Evolutionary conservation across 2,113 vertebrate species (phyloP), one percentile per base, ranked within the genome.

Genomic region (Enhydra lutris): DNA sequence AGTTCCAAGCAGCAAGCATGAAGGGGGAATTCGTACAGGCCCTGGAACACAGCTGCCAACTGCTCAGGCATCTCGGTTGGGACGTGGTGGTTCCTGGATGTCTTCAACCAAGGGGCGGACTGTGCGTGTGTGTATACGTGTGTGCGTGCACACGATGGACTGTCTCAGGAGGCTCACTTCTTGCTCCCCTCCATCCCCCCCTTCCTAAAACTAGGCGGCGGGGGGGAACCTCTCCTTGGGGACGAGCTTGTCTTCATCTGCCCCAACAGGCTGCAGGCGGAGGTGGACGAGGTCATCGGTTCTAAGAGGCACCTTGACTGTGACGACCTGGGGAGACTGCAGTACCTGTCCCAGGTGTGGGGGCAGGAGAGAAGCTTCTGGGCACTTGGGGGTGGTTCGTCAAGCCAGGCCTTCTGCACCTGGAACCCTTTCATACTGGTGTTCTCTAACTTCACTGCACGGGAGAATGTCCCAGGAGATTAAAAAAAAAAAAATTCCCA

Each of bases 241-340:
- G 67, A 55, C 1, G 52, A 92, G 39, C 65, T 24, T 17, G 5
- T 80, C 89, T 90, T 61, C 87, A 59, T 98, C 73, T 96, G 71
- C 11, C 87, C 95, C 86, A 52, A 76, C 96, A 99, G 99, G 98
- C 97, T 93, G 89, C 99, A 98, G 97, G 99, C 99, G 0, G 99
- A 99, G 97, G 99, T 99, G 95, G 99, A 99, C 67, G 99, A 99
- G 29, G 99, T 99, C 71, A 98, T 99, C 31, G 99, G 99, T 67
- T 98, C 99, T 96, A 99, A 99, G 98, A 98, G 94, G 96, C 98
- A 99, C 4, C 99, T 99, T 74, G 98, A 97, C 94, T 99, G 99
- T 82, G 99, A 99, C 13, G 99, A 99, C 97, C 99, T 99, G 93
- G 99, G 99, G 78, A 98, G 99, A 52, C 98, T 99, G 82, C 96